Base-by-base conservation (phyloP, 2,113 vertebrate species). In the Leptobrachium ailaonicum region DNA sequence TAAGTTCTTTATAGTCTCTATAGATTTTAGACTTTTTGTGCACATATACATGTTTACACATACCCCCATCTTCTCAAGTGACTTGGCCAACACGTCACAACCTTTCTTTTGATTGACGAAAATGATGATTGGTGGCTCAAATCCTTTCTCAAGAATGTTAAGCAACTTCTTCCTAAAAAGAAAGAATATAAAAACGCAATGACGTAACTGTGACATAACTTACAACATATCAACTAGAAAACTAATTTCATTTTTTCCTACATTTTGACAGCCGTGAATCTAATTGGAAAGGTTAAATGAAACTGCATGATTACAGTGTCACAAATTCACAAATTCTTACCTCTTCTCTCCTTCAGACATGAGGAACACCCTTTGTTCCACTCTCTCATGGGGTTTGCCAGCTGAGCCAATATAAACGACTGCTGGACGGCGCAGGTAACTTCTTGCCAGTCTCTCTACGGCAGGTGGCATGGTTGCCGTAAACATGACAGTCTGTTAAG, bases 71-170 rank as follows among this genome's bases (percentile, higher is more conserved):
- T 99, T 99, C 92, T 99, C 98, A 91, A 99, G 85, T 60, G 97
- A 99, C 85, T 99, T 99, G 1, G 98, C 97, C 93, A 99, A 87
- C 80, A 99, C 97, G 0, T 99, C 98, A 2, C 95, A 96, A 79
- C 98, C 98, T 85, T 99, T 99, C 94, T 99, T 99, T 88, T 99
- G 98, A 91, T 99, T 99, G 92, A 99, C 97, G 0, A 99, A 99
- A 86, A 99, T 99, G 87, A 99, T 99, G 89, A 99, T 99, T 58
- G 98, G 98, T 0, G 98, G 98, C 85, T 99, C 97, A 44, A 99
- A 99, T 74, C 97, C 98, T 69, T 94, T 93, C 0, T 96, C 90
- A 89, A 99, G 88, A 76, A 98, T 96, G 76, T 95, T 94, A 85
- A 99, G 82, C 69, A 99, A 91, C 90, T 97, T 99, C 93, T 99